Conservation (phyloP, 2,113 vertebrate genomes). For the Poeciliopsis retropinna region DNA sequence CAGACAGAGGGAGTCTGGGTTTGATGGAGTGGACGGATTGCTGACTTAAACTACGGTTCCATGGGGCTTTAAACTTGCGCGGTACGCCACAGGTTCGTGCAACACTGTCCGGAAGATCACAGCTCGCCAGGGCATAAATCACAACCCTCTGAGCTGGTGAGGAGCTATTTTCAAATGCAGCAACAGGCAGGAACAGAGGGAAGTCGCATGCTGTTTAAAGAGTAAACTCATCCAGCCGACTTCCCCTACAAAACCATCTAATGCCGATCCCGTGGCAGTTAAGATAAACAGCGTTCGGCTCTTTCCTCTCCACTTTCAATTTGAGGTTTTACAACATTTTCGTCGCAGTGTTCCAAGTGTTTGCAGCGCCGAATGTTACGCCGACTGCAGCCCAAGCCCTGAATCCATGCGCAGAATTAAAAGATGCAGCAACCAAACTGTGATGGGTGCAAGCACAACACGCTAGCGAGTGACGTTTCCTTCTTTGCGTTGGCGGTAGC, state of each 20-base stretch:
- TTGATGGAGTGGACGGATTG: not conserved
- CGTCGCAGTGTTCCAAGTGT: not conserved
- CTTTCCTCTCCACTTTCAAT: not conserved
- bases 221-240: not conserved
- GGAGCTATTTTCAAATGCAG: constrained; percentile 24
- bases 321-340: not conserved
- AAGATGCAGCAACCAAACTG: not conserved
- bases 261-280: not conserved
- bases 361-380: not conserved
- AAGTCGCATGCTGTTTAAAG: constrained; percentile 9
- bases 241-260: not conserved
- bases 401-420: not conserved
- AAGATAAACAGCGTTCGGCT: not conserved
- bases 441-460: not conserved
- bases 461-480: not conserved
- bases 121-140: constrained; percentile 10
- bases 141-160: constrained; percentile 1
- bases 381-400: not conserved
- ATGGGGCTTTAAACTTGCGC: not conserved
- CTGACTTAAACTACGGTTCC: constrained; percentile 1
- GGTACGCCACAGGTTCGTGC: constrained; percentile 29
- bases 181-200: not conserved
- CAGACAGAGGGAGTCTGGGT: constrained; percentile 41
- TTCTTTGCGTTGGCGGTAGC: not conserved
- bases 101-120: constrained; percentile 17